A percentile compares a stretch with the other conserved stretches of the same genome.
Evolutionary conservation across 2,113 vertebrate species (phyloP).

Genomic region (Paralichthys olivaceus): DNA sequence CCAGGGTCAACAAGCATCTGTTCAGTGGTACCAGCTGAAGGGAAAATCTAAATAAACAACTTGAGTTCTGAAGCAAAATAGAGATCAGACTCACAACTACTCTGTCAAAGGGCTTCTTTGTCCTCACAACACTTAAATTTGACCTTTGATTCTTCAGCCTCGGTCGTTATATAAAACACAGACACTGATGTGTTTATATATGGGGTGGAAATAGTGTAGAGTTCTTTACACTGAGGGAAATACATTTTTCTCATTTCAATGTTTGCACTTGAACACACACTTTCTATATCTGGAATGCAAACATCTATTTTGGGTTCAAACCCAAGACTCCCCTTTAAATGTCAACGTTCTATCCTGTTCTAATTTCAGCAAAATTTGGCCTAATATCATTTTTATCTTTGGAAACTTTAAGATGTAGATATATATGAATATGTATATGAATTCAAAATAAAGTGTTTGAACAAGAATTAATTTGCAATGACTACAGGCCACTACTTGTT

Average conservation of each 20-base stretch:
- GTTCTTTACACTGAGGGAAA: no score
- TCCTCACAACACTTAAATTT: conserved; percentile 2
- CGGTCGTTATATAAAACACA: background rate
- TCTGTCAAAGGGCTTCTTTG: conserved; percentile 11
- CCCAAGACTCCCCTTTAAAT: no score
- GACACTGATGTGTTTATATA: no score
- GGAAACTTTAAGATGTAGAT: no score
- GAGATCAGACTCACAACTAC: conserved; percentile 25
- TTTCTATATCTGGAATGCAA: background rate
- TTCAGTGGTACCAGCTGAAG: conserved; percentile 21
- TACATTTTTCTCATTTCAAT: background rate
- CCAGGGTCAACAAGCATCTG: conserved; percentile 31
- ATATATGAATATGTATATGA: no score
- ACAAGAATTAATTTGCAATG: no score
- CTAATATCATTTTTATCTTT: no score
- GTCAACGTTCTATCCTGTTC: no score
- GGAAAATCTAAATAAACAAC: conserved; percentile 19
- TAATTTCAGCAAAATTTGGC: background rate
- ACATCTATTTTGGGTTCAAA: background rate
- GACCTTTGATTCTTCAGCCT: conserved; percentile 1
- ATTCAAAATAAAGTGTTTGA: no score
- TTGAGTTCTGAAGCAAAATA: conserved; percentile 1
- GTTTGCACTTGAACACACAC: background rate
- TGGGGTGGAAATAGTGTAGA: no score
- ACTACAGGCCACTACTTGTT: background rate